Conservation (phyloP, 2,888 invertebrate species). For the Globia sparganii region DNA sequence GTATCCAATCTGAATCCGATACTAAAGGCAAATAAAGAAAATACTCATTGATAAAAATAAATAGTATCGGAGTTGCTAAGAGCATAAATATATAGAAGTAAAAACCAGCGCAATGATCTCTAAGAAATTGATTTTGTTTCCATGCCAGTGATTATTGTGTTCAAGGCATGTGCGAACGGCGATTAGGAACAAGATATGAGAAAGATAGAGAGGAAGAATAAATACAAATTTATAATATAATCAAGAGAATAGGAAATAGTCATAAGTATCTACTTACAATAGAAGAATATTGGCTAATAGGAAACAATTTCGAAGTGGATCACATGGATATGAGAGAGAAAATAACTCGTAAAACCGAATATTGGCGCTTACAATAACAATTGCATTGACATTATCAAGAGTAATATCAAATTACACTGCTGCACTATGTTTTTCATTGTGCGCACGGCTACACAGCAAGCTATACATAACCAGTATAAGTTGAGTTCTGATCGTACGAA, state of each 20-base stretch:
- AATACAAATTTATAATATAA: neutral
- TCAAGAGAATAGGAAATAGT: neutral
- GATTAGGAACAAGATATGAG: neutral
- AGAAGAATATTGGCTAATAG: neutral
- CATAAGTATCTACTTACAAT: neutral
- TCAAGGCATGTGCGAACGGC: constrained; percentile 36
- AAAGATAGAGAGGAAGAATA: neutral
- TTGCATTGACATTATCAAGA: neutral
- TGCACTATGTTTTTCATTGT: neutral
- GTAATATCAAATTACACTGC: neutral
- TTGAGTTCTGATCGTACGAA: too few species aligned
- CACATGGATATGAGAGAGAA: neutral
- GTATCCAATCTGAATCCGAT: constrained; percentile 27
- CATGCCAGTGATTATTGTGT: constrained; percentile 41
- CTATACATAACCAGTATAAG: too few species aligned
- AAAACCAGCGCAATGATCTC: constrained; percentile 50
- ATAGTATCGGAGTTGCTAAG: constrained; percentile 49
- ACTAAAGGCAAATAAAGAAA: constrained; percentile 41
- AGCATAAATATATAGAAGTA: constrained; percentile 44
- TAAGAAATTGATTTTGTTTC: constrained; percentile 66
- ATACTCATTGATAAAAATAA: constrained; percentile 50
- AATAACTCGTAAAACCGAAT: neutral
- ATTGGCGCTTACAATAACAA: neutral
- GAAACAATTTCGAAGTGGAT: neutral
- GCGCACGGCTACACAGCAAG: too few species aligned